A percentile compares a stretch with the other conserved stretches of the same genome.
Conservation (phyloP, 2,888 invertebrate genomes). For the Psylliodes chrysocephalus region DNA sequence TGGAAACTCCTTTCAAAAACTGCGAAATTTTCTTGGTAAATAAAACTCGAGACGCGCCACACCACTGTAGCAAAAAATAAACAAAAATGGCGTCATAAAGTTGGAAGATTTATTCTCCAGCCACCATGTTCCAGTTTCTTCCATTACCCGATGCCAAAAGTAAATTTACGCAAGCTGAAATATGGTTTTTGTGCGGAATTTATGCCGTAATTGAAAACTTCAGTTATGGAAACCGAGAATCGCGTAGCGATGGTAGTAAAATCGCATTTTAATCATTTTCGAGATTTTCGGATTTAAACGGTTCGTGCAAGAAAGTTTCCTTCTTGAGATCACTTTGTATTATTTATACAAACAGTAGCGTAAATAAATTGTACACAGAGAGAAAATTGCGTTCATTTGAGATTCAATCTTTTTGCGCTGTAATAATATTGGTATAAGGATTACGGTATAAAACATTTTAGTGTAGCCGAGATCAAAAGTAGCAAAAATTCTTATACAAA, state of each 20-base stretch:
- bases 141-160: slow-evolving; percentile 8
- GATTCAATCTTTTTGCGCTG: too few species aligned
- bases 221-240: background rate
- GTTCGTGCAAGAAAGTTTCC: too few species aligned
- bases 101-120: slow-evolving; percentile 15
- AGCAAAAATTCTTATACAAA: too few species aligned
- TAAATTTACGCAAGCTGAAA: slow-evolving; percentile 22
- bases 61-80: background rate
- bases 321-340: too few species aligned
- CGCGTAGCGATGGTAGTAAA: background rate
- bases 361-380: too few species aligned
- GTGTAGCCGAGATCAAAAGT: too few species aligned
- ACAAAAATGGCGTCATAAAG: slow-evolving; percentile 17
- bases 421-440: too few species aligned
- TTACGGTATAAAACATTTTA: too few species aligned
- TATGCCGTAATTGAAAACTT: slow-evolving; percentile 1
- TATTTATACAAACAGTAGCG: too few species aligned
- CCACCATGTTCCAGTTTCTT: slow-evolving; percentile 9
- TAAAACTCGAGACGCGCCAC: background rate
- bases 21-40: background rate
- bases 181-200: slow-evolving; percentile 9
- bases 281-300: background rate
- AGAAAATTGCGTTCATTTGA: too few species aligned
- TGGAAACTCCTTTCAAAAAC: too few species aligned
- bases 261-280: slow-evolving; percentile 1